Conservation (phyloP, 1,140 invertebrate species). For the Zophobas morio region DNA sequence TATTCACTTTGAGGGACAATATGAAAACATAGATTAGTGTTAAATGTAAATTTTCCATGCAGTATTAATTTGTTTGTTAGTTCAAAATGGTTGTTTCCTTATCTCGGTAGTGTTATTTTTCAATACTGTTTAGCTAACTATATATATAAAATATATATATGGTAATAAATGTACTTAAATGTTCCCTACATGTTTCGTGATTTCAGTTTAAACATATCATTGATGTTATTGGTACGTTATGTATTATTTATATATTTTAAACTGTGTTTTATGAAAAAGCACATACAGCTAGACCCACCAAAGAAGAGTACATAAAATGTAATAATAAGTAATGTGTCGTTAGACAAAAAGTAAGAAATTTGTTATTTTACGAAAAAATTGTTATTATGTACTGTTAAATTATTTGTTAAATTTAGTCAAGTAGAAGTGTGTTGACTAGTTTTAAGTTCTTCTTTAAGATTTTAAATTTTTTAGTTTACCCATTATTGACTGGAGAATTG, state of each 20-base stretch:
- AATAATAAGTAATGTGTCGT: constrained; percentile 18
- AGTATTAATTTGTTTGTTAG: constrained; percentile 11
- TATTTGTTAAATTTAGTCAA: not conserved
- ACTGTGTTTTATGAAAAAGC: constrained; percentile 17
- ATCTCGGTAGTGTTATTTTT: not conserved
- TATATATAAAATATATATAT: too few species aligned
- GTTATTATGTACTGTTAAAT: constrained; percentile 31
- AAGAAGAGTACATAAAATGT: constrained; percentile 33
- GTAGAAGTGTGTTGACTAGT: constrained; percentile 30
- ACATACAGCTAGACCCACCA: constrained; percentile 41
- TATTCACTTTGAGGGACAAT: constrained; percentile 40
- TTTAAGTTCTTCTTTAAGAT: constrained; percentile 23
- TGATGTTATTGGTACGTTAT: not conserved
- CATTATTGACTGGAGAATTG: not conserved
- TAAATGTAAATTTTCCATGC: constrained; percentile 17
- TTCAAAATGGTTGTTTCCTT: not conserved
- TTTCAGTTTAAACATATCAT: constrained; percentile 39
- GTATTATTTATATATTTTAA: constrained; percentile 23
- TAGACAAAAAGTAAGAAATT: constrained; percentile 11
- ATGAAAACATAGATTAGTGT: constrained; percentile 22
- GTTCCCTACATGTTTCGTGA: constrained; percentile 19
- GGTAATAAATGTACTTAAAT: constrained; percentile 38
- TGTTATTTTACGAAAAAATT: constrained; percentile 8
- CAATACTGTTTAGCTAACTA: not conserved
- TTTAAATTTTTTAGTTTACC: not conserved